Base-by-base conservation (phyloP, 1,140 invertebrate species). In the Meloidogyne chitwoodi region DNA sequence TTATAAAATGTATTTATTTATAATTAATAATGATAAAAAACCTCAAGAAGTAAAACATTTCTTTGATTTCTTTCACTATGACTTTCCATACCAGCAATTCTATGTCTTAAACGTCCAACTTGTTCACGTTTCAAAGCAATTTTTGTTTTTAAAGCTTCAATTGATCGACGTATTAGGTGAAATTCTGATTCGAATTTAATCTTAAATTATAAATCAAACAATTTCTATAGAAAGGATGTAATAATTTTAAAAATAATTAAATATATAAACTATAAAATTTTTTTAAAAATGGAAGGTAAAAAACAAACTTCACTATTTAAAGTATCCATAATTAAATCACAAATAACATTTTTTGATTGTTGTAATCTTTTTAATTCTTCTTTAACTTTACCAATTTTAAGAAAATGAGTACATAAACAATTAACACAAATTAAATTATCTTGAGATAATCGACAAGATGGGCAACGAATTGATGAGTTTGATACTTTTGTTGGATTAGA, bases 41-140 rank as follows among this genome's bases (percentile, higher is more conserved):
- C 75, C 68, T 76, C 75, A 22, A 76, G 48, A n/a, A 76, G 67
- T 10, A 61, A 10, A 27, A 76, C 68, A 70, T 76, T 76, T 24
- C 38, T 68, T 29, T 63, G 65, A 31, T 73, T 76, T n/a, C 67
- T 68, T 24, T 68, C 68, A 0, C 64, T 31, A 26, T 76, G 65
- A 19, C 65, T 34, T 24, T 63, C 68, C 56, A 71, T 41, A 63
- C 38, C 16, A 27, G 44, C 34, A 48, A 76, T 76, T 27, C 75
- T 62, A 22, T 76, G 75, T 56, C 22, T 76, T 14, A 76, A 24
- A 27, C 38, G 65, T 31, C 67, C 67, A 12, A 76, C 61, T 24
- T 71, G 48, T 5, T 76, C 75, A 22, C 22, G 38, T 68, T 76
- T 76, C 16, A 10, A 26, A 8, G 68, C 67, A 68, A 76, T 76